Evolutionary conservation across 2,888 invertebrate species (phyloP).

Genomic region (Panorpa germanica): DNA sequence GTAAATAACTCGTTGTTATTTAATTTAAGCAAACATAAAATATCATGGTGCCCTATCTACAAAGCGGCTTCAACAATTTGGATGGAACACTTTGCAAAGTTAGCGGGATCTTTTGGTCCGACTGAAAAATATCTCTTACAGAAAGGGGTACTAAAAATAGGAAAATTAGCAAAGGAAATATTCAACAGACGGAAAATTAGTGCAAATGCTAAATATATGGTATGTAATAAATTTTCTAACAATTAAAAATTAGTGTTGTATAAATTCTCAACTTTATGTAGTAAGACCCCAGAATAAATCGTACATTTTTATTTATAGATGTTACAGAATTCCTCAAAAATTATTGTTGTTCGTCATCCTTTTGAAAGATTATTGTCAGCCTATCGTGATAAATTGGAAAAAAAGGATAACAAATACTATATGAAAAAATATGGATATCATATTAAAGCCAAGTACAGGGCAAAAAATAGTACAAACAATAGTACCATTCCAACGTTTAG

Average conservation of each 20-base stretch:
- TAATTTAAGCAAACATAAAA: constrained; percentile 16
- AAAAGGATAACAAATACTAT: constrained; percentile 19
- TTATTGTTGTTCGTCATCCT: constrained; percentile 30
- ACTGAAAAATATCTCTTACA: constrained; percentile 12
- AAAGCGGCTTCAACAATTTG: constrained; percentile 21
- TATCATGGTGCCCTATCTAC: constrained; percentile 22
- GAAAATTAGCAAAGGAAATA: no score
- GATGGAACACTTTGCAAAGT: constrained; percentile 19
- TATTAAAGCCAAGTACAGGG: constrained; percentile 18
- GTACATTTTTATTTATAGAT: constrained; percentile 10
- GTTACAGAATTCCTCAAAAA: constrained; percentile 20
- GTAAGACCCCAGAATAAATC: no score
- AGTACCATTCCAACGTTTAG: constrained; percentile 21
- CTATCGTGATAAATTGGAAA: constrained; percentile 29
- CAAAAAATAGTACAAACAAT: constrained; percentile 11
- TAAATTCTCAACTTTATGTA: no score
- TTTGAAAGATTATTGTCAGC: constrained; percentile 31
- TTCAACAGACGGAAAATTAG: no score
- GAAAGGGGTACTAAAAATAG: no score
- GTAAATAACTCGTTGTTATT: no score
- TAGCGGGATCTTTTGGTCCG: constrained; percentile 15
- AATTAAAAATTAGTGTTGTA: no score
- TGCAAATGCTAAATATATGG: no score
- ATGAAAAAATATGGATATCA: constrained; percentile 19
- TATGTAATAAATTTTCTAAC: no score